Evolutionary conservation across 2,888 invertebrate species (phyloP), one percentile per base, ranked within the genome.

Genomic region (Patella caerulea): DNA sequence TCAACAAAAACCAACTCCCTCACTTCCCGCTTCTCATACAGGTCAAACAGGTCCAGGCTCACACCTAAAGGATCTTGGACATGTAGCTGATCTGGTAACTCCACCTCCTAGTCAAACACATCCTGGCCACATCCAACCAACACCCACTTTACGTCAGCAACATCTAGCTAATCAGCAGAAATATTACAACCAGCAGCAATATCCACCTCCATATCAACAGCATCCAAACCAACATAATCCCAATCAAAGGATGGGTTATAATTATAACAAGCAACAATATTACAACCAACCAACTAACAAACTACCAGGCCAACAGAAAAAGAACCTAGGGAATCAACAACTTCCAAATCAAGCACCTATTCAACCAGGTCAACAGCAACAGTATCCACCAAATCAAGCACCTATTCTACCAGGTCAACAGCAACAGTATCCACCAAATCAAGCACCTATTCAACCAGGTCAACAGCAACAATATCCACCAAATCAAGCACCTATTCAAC

Each of bases 331-430:
- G 24, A 65, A 65, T 65, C 65, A 65, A 24, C 19, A 65, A 24
- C 65, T 4, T 7, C 65, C 19, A 65, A 24, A 65, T 65, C 73
- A 72, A 54, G 52, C 24, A 72, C 7, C 17, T 52, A 15, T n/a
- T n/a, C 55, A 53, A 53, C 19, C 72, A 65, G 65, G n/a, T 65
- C 65, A 19, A 17, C 65, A 72, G 24, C n/a, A 34, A 24, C n/a
- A 24, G 34, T 24, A 14, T 29, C n/a, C 14, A 24, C 29, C 55
- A 73, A 45, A 73, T 73, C 73, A 17, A 17, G 15, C 73, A 73
- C 19, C 73, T 55, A n/a, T 73, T 53, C 53, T 24, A 54, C 24
- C 55, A 19, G 19, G 34, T 52, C 72, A 72, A 53, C 72, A 53
- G 24, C n/a, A 34, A 54, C 53, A 14, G 17, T 17, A 45, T 7